Percentiles rank a stretch among this genome's conserved stretches.
Evolutionary conservation across 2,113 vertebrate species (phyloP).

Genomic region (Leptocoma aspasia): DNA sequence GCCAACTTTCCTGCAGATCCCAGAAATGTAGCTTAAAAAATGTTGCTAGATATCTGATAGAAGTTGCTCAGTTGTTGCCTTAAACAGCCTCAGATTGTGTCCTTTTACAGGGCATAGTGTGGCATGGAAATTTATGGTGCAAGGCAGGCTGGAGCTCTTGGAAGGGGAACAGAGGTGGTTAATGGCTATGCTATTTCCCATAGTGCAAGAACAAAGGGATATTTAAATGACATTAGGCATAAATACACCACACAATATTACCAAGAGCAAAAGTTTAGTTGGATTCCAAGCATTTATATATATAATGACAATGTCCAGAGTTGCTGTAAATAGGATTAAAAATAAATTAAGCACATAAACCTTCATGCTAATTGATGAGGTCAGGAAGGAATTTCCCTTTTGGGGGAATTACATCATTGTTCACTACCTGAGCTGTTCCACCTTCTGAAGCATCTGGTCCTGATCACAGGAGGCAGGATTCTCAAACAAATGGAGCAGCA

Average conservation of each 20-base stretch:
- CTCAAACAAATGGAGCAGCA: background rate
- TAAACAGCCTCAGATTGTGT: background rate
- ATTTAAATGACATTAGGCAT: conserved; percentile 1
- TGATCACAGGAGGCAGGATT: background rate
- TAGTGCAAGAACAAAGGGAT: background rate
- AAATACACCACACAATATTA: background rate
- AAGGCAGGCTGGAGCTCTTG: background rate
- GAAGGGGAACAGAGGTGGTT: background rate
- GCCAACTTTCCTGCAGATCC: background rate
- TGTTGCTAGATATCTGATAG: background rate
- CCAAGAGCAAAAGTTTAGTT: conserved; percentile 13
- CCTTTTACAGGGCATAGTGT: background rate
- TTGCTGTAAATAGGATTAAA: conserved; percentile 60
- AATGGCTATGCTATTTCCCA: background rate
- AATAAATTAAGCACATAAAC: conserved; percentile 48
- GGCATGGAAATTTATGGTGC: background rate
- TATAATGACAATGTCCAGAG: conserved; percentile 14
- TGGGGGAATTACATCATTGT: conserved; percentile 12
- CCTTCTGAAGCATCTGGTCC: conserved; percentile 32
- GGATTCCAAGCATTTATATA: conserved; percentile 9
- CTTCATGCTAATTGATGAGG: conserved; percentile 40
- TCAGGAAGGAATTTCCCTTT: conserved; percentile 59
- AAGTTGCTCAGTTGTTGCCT: background rate
- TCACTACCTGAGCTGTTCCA: background rate
- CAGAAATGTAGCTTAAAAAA: background rate